Evolutionary conservation across 2,113 vertebrate species (phyloP).

Genomic region (Parotia lawesii): DNA sequence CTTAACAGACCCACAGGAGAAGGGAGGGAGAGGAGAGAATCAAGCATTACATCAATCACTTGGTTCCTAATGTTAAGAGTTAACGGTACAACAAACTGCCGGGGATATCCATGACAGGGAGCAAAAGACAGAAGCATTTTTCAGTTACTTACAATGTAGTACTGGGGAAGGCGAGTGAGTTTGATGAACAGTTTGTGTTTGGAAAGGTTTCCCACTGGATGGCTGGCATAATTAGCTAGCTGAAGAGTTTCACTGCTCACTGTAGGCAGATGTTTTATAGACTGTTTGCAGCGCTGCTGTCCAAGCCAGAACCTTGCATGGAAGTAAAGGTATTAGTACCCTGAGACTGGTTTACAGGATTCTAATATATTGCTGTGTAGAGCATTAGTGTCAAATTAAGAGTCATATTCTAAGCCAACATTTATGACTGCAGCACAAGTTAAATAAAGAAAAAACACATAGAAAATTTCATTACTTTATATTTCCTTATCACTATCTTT

Average conservation of each 20-base stretch:
- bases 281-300: constrained; percentile 93
- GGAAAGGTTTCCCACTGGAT: constrained; percentile 89
- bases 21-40: background rate
- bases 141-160: constrained; percentile 90
- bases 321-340: constrained; percentile 54
- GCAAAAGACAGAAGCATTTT: background rate
- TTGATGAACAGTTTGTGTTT: constrained; percentile 95
- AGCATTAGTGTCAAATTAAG: background rate
- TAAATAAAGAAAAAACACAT: background rate
- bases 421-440: background rate
- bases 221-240: constrained; percentile 86
- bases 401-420: background rate
- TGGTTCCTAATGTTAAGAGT: background rate
- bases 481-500: background rate
- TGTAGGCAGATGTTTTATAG: constrained; percentile 97
- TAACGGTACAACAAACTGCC: background rate
- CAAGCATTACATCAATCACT: background rate
- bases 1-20: background rate
- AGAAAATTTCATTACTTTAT: background rate
- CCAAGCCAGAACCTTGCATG: constrained; percentile 94
- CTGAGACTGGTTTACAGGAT: background rate
- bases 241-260: constrained; percentile 89
- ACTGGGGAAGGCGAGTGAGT: constrained; percentile 94
- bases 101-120: background rate
- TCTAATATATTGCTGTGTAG: background rate